Conservation (phyloP, 2,888 invertebrate genomes). For the Timema cristinae region DNA sequence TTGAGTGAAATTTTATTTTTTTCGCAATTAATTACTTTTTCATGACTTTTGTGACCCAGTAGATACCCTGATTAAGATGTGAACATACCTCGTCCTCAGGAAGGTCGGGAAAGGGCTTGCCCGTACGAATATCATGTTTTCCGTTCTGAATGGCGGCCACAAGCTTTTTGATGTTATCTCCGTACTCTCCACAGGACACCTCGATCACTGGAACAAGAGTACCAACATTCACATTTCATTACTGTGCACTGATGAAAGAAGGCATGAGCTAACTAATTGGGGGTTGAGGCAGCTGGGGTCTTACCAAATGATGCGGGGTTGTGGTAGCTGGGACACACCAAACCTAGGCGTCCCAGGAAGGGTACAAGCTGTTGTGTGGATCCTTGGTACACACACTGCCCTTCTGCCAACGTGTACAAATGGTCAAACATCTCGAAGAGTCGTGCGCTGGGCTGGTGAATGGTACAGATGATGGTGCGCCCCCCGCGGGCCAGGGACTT, state of each 20-base stretch:
- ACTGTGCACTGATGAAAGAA: no score
- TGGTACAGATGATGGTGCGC: conserved; percentile 91
- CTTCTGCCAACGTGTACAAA: conserved; percentile 88
- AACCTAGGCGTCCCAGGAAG: conserved; percentile 71
- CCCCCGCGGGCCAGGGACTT: conserved; percentile 87
- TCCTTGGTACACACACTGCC: conserved; percentile 93
- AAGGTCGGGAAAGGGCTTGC: conserved; percentile 62
- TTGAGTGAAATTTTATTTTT: no score
- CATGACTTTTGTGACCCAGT: no score
- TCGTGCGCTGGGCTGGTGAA: conserved; percentile 95
- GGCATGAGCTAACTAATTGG: no score
- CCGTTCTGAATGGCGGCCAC: conserved; percentile 85
- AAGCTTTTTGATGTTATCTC: conserved; percentile 79
- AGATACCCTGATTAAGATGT: no score
- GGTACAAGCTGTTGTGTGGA: conserved; percentile 80
- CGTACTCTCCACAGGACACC: conserved; percentile 95
- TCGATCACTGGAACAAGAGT: conserved; percentile 57
- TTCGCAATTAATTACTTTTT: no score
- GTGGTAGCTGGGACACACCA: conserved; percentile 93
- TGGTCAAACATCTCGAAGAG: conserved; percentile 96
- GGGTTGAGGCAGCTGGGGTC: conserved; percentile 31
- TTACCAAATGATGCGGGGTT: conserved; percentile 91
- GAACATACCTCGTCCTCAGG: conserved; percentile 42
- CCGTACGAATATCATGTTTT: conserved; percentile 70
- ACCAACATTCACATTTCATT: no score